Conservation (phyloP, 2,888 invertebrate genomes). For the Sisyra nigra region DNA sequence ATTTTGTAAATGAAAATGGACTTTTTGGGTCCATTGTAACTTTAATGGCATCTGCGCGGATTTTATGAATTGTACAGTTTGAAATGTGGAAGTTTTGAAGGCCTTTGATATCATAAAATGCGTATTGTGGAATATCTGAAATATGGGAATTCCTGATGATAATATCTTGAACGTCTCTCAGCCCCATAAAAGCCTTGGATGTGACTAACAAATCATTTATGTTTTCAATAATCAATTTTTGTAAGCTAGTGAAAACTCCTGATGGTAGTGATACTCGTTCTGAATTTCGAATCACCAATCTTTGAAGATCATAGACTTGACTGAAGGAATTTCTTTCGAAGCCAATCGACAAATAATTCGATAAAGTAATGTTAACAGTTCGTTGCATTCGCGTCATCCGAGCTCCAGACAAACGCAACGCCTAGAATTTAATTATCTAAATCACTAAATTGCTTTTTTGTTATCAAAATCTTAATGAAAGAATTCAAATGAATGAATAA, state of each 20-base stretch:
- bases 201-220: slow-evolving; percentile 1
- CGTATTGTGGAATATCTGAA: not conserved
- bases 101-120: not conserved
- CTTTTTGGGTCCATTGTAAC: not conserved
- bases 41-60: not conserved
- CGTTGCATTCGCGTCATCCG: not conserved
- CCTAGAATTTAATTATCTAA: not conserved
- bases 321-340: slow-evolving; percentile 2
- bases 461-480: too few relatives aligned
- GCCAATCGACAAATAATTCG: not conserved
- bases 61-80: too few relatives aligned
- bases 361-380: not conserved
- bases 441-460: too few relatives aligned
- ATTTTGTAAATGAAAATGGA: too few relatives aligned
- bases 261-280: not conserved
- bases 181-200: not conserved
- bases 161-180: not conserved
- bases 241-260: not conserved
- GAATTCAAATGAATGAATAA: too few relatives aligned
- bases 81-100: too few relatives aligned
- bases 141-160: not conserved
- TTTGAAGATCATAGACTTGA: not conserved
- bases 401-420: not conserved
- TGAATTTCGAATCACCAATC: not conserved
- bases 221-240: not conserved